A percentile compares a stretch with the other conserved stretches of the same genome.
Conservation (phyloP, 2,113 vertebrate species). For the Amia ocellicauda region DNA sequence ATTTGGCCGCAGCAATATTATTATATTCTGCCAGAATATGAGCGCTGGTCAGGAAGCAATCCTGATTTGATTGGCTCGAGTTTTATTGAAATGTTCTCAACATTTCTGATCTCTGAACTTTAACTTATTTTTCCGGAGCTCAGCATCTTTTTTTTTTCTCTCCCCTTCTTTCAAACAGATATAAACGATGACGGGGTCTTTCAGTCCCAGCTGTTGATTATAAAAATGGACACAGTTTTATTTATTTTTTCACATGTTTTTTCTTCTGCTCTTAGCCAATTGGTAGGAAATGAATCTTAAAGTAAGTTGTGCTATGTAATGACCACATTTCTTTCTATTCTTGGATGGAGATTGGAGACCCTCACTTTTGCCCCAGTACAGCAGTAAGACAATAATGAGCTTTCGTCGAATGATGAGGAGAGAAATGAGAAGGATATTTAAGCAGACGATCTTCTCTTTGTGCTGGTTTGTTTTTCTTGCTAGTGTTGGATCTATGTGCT, state of each 20-base stretch:
- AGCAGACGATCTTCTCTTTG: too few species aligned
- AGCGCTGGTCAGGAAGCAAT: conserved; percentile 43
- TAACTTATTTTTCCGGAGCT: conserved; percentile 17
- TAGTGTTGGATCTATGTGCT: too few species aligned
- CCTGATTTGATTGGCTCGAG: conserved; percentile 40
- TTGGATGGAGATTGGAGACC: too few species aligned
- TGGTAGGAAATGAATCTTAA: too few species aligned
- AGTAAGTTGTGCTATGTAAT: too few species aligned
- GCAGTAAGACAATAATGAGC: too few species aligned
- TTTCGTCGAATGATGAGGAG: too few species aligned
- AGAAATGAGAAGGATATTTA: too few species aligned
- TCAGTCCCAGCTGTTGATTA: conserved; percentile 1
- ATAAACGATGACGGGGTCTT: conserved; percentile 4
- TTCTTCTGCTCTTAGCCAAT: too few species aligned
- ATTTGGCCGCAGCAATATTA: conserved; percentile 40
- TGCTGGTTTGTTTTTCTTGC: too few species aligned
- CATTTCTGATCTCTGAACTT: conserved; percentile 30
- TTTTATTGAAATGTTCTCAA: conserved; percentile 34
- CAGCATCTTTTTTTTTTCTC: conserved; percentile 1
- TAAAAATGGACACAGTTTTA: background rate
- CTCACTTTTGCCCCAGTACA: too few species aligned
- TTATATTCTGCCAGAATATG: conserved; percentile 29
- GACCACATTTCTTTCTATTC: too few species aligned
- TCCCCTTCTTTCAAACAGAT: background rate
- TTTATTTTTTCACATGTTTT: conserved; percentile 6